phyloP scores from a whole-genome alignment of 1,140 invertebrate species.

The Pomphorhynchus laevis region DNA sequence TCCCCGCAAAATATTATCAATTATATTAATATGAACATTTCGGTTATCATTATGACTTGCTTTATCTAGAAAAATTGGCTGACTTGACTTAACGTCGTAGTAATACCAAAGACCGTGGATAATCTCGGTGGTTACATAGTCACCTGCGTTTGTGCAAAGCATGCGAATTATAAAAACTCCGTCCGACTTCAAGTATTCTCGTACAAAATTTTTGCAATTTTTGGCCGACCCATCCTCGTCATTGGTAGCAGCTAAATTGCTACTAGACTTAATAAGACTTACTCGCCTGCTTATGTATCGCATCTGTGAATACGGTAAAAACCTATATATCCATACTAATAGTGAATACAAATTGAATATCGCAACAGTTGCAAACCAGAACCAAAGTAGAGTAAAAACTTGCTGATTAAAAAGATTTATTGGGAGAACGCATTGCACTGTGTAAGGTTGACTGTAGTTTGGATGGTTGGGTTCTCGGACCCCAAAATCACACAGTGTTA shows the following conservation, averaged over 20 bases:
- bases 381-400: constrained; percentile 18
- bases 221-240: too few species aligned
- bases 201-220: constrained; percentile 7
- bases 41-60: too few species aligned
- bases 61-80: too few species aligned
- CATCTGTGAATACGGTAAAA: too few species aligned
- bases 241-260: too few species aligned
- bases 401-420: constrained; percentile 21
- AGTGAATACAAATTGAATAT: too few species aligned
- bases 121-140: constrained; percentile 8
- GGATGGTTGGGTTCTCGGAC: constrained; percentile 10
- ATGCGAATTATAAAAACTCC: constrained; percentile 9
- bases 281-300: too few species aligned
- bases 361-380: constrained; percentile 18
- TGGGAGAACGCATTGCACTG: constrained; percentile 18
- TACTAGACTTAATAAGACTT: too few species aligned
- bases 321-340: too few species aligned
- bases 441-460: constrained; percentile 13
- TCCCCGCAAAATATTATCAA: too few species aligned
- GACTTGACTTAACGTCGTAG: too few species aligned
- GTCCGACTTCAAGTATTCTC: constrained; percentile 7
- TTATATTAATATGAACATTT: too few species aligned
- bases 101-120: constrained; percentile 8
- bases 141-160: constrained; percentile 7
- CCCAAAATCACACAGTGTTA: constrained; percentile 7